A percentile compares a stretch with the other conserved stretches of the same genome.
phyloP scores from a whole-genome alignment of 2,797 vertebrate genomes.

The Carapus acus region DNA sequence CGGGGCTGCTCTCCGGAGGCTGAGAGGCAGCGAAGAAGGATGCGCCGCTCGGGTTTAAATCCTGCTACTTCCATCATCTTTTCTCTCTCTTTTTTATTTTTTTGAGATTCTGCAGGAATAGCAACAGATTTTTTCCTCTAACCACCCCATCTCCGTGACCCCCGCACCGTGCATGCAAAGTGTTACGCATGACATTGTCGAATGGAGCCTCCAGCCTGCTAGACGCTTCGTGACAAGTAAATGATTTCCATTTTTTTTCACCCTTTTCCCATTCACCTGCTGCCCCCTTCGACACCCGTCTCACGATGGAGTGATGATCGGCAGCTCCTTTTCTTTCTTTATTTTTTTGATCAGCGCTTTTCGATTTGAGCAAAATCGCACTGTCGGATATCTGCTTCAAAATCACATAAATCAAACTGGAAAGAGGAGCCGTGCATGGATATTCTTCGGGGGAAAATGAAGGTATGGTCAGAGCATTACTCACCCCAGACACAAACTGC shows the following conservation, averaged over 20 bases:
- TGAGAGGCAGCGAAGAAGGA: slow-evolving; percentile 27
- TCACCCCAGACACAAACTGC: slow-evolving; percentile 35
- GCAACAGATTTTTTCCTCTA: slow-evolving; percentile 62
- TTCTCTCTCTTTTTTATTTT: background rate
- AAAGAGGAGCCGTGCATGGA: slow-evolving; percentile 40
- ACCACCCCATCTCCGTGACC: slow-evolving; percentile 52
- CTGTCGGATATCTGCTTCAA: slow-evolving; percentile 39
- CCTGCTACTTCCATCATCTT: slow-evolving; percentile 32
- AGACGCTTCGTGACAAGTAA: slow-evolving; percentile 71
- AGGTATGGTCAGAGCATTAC: slow-evolving; percentile 56
- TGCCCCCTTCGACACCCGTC: slow-evolving; percentile 20
- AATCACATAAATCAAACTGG: slow-evolving; percentile 29
- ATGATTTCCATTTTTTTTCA: slow-evolving; percentile 59
- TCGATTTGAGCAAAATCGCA: slow-evolving; percentile 48
- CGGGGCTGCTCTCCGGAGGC: slow-evolving; percentile 50
- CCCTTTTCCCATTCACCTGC: slow-evolving; percentile 29
- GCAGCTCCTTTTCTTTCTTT: slow-evolving; percentile 27
- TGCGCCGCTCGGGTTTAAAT: slow-evolving; percentile 41
- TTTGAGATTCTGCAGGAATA: slow-evolving; percentile 34
- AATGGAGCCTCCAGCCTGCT: slow-evolving; percentile 63
- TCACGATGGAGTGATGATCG: slow-evolving; percentile 30
- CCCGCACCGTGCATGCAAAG: slow-evolving; percentile 50
- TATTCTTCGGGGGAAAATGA: slow-evolving; percentile 51
- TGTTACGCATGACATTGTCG: slow-evolving; percentile 69
- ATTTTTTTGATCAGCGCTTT: slow-evolving; percentile 43